Percentiles rank a stretch among this genome's conserved stretches.
Conservation (phyloP, 2,113 vertebrate genomes). For the Motacilla alba region DNA sequence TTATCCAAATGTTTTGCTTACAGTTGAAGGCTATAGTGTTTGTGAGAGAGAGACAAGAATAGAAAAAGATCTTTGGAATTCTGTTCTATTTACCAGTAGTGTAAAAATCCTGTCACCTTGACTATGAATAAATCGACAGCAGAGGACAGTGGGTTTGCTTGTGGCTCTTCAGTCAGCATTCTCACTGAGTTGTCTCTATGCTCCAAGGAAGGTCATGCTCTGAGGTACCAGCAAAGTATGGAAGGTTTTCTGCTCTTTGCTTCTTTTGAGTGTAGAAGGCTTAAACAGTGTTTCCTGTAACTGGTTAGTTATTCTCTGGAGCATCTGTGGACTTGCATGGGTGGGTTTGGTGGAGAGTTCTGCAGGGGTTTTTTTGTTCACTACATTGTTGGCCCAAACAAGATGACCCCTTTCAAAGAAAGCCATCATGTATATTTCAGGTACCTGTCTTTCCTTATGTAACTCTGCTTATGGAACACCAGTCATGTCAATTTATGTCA, state of each 20-base stretch:
- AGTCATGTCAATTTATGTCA: fast-evolving
- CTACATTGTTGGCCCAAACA: background rate
- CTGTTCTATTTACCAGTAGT: background rate
- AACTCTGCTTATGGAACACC: background rate
- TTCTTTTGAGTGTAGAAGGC: background rate
- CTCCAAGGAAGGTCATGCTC: background rate
- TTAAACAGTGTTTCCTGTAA: background rate
- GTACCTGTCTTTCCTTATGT: background rate
- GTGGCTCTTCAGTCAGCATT: background rate
- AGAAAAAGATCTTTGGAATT: background rate
- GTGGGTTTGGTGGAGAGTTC: background rate
- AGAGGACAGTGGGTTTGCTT: background rate
- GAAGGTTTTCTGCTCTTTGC: background rate
- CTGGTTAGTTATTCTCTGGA: background rate
- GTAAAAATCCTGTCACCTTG: background rate
- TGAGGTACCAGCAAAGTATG: too few species aligned
- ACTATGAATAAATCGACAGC: background rate
- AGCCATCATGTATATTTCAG: fast-evolving
- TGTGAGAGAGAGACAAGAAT: background rate
- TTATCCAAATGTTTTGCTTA: background rate
- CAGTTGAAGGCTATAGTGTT: fast-evolving
- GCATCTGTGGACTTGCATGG: background rate
- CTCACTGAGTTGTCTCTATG: background rate
- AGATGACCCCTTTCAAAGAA: background rate
- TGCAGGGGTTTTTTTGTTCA: background rate